phyloP scores from a whole-genome alignment of 1,140 invertebrate species.

The Microplitis demolitor region DNA sequence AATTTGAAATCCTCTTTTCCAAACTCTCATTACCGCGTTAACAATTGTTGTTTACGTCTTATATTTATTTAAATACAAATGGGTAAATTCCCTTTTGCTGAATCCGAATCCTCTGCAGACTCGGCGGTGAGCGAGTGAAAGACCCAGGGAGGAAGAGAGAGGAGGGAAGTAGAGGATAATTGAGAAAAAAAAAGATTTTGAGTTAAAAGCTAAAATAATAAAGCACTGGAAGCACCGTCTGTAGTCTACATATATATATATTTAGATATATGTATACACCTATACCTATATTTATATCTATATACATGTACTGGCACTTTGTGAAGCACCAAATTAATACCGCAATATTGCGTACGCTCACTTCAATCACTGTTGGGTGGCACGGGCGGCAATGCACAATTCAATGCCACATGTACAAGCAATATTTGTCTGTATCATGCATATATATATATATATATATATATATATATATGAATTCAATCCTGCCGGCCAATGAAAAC shows the following conservation, averaged over 20 bases:
- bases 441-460: not conserved
- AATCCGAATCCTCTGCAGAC: constrained; percentile 44
- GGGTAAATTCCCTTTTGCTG: not conserved
- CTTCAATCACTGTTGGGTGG: constrained; percentile 34
- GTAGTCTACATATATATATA: no score
- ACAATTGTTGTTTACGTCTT: no score
- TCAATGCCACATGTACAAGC: constrained; percentile 19
- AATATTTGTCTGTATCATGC: not conserved
- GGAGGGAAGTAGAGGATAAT: constrained; percentile 43
- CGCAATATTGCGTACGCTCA: constrained; percentile 35
- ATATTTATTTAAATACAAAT: not conserved
- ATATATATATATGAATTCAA: not conserved
- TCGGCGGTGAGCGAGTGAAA: constrained; percentile 45
- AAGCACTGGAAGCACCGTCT: constrained; percentile 43
- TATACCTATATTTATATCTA: no score
- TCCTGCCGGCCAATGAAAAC: not conserved
- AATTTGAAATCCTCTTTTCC: not conserved
- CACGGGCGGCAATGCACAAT: constrained; percentile 28
- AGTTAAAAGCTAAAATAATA: constrained; percentile 25
- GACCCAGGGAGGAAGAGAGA: no score
- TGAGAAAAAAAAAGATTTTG: no score
- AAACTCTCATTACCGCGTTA: not conserved
- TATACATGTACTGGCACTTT: constrained; percentile 55
- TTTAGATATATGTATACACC: no score
- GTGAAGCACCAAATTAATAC: constrained; percentile 54